Conservation (phyloP, 2,888 invertebrate species). For the Netelia virgata region DNA sequence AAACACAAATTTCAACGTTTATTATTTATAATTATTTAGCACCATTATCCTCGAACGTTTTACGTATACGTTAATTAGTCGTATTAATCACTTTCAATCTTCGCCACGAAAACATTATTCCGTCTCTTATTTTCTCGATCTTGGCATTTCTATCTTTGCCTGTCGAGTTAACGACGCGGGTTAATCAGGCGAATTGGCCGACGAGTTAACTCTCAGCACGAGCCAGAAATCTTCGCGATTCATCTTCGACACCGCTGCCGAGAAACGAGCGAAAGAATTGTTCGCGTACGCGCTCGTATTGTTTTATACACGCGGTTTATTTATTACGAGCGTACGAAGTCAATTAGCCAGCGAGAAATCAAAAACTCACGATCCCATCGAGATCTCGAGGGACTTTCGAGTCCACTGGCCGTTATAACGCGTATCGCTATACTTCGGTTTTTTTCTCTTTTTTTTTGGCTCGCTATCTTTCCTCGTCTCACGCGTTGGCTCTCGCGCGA, state of each 20-base stretch:
- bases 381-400: constrained; percentile 27
- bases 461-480: constrained; percentile 35
- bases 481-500: constrained; percentile 68
- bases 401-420: constrained; percentile 37
- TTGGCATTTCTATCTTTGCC: constrained; percentile 22
- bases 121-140: background rate
- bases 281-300: constrained; percentile 25
- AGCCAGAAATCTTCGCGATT: constrained; percentile 28
- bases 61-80: too few relatives aligned
- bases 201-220: constrained; percentile 17
- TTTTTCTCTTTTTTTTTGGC: constrained; percentile 52
- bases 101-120: background rate
- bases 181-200: constrained; percentile 57
- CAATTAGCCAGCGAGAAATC: constrained; percentile 65
- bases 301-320: constrained; percentile 22
- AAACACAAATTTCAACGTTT: too few relatives aligned
- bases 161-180: constrained; percentile 60
- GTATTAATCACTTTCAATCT: too few relatives aligned
- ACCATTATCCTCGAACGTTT: too few relatives aligned
- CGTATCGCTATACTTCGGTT: constrained; percentile 17
- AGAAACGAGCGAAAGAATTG: constrained; percentile 14
- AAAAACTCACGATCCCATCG: constrained; percentile 46
- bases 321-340: constrained; percentile 9
- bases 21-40: too few relatives aligned
- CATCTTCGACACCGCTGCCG: constrained; percentile 14